phyloP scores from a whole-genome alignment of 2,113 vertebrate species.

The Antechinus flavipes region DNA sequence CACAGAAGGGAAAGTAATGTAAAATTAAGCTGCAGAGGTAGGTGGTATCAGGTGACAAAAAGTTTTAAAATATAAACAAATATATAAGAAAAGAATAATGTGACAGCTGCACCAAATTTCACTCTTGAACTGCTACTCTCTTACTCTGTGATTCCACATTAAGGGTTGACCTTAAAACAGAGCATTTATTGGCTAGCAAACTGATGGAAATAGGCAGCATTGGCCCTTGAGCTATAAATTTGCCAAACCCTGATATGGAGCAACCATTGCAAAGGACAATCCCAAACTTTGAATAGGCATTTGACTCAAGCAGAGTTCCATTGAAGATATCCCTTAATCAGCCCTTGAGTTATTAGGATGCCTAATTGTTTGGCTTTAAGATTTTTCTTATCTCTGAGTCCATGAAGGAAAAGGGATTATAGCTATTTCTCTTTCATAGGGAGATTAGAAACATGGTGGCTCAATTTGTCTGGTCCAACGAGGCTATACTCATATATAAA shows the following conservation, averaged over 20 bases:
- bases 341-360: neutral
- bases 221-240: neutral
- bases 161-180: neutral
- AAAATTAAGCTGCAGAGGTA: neutral
- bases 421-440: neutral
- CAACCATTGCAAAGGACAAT: neutral
- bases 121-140: neutral
- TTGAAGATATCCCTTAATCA: neutral
- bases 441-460: neutral
- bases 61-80: neutral
- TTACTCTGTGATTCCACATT: neutral
- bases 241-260: neutral
- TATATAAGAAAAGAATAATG: neutral
- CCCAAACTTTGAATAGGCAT: neutral
- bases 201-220: neutral
- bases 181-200: neutral
- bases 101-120: neutral
- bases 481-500: neutral
- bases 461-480: neutral
- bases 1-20: neutral
- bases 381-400: neutral
- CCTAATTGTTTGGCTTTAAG: neutral
- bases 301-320: neutral
- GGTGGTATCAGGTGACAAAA: neutral
- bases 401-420: neutral